A percentile compares a stretch with the other conserved stretches of the same genome.
Evolutionary conservation across 2,888 invertebrate species (phyloP).

Genomic region (Thecophora atra): DNA sequence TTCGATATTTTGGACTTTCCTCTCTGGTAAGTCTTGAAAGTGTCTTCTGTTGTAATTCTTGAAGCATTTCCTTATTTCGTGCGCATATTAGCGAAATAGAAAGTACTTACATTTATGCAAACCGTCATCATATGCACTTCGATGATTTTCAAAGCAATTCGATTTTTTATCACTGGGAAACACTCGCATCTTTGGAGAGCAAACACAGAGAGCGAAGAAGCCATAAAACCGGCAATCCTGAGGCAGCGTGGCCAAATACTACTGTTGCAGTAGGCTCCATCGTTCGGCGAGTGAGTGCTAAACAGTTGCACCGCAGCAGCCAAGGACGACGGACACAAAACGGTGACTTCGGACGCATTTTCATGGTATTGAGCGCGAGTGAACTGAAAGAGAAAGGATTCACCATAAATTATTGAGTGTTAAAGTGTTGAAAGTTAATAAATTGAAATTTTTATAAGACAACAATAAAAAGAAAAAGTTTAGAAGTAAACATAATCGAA

Average conservation of each 20-base stretch:
- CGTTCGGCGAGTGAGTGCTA: conserved; percentile 19
- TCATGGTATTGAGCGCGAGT: not conserved
- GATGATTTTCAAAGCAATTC: no score
- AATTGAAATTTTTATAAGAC: not conserved
- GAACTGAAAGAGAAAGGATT: not conserved
- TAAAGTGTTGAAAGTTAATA: conserved; percentile 5
- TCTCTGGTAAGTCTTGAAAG: no score
- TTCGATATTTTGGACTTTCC: no score
- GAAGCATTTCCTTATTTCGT: no score
- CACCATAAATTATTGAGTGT: conserved; percentile 5
- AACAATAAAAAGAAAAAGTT: not conserved
- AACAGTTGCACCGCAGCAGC: conserved; percentile 29
- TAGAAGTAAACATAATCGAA: not conserved
- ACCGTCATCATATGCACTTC: no score
- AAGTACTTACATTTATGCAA: no score
- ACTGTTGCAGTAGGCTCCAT: conserved; percentile 35
- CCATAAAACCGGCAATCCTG: conserved; percentile 7
- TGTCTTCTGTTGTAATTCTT: no score
- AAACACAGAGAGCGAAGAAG: not conserved
- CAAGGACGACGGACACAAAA: conserved; percentile 12
- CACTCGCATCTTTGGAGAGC: not conserved
- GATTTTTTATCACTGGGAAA: no score
- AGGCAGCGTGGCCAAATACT: conserved; percentile 9
- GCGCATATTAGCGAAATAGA: no score
- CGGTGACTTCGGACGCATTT: not conserved